Conservation (phyloP, 2,888 invertebrate genomes). For the Aradus depressus region DNA sequence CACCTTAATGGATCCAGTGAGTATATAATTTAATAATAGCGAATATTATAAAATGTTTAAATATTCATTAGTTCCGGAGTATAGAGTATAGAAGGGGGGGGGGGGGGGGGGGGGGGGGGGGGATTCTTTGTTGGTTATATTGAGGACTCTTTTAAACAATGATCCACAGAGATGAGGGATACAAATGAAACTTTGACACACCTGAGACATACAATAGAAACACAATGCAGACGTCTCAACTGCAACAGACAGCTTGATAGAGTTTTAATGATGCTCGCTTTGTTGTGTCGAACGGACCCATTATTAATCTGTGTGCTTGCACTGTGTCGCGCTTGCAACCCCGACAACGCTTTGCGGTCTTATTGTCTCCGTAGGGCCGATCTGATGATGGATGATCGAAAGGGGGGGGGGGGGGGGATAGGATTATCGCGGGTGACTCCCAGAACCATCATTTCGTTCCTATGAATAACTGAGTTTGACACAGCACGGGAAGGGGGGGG, state of each 20-base stretch:
- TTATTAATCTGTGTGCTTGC: slow-evolving; percentile 9
- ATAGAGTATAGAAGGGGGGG: neutral
- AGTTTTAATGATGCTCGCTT: slow-evolving; percentile 15
- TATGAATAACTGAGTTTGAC: too few species aligned
- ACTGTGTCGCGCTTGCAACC: slow-evolving; percentile 1
- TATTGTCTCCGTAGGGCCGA: too few species aligned
- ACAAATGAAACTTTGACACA: neutral
- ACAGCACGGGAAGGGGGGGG: too few species aligned
- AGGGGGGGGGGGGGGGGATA: too few species aligned
- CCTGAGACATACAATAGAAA: slow-evolving; percentile 10
- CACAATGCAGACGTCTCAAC: slow-evolving; percentile 9
- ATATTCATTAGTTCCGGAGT: too few species aligned
- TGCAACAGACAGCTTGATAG: slow-evolving; percentile 18
- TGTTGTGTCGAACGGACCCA: too few species aligned
- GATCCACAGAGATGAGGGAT: neutral
- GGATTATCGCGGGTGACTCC: too few species aligned
- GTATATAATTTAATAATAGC: too few species aligned
- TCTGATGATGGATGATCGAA: too few species aligned
- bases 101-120: neutral
- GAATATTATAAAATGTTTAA: too few species aligned
- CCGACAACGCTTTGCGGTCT: slow-evolving; percentile 10
- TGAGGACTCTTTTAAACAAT: neutral
- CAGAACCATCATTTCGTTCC: too few species aligned
- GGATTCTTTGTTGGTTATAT: neutral
- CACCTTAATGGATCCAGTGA: too few species aligned